Percentiles rank a stretch among this genome's conserved stretches.
These are phyloP conservation scores for Hipposideros armiger DNA, from an alignment of 2,113 vertebrate genomes.

Conservation along the genomic window DNA sequence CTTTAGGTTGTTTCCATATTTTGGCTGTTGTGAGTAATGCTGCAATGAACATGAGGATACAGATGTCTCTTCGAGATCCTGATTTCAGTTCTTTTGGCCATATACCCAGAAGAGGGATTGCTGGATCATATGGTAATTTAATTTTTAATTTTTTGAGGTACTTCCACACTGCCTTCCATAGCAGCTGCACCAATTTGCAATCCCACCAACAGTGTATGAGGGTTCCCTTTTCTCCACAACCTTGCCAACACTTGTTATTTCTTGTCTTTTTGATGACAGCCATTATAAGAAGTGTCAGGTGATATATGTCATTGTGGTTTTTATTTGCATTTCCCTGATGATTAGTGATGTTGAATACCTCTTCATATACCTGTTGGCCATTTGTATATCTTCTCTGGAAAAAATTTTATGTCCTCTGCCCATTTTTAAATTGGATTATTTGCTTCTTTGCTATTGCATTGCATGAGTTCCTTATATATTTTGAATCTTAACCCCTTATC, in stretches of 20 bases:
- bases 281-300: not conserved
- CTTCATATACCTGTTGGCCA: not conserved
- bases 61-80: not conserved
- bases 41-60: not conserved
- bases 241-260: not conserved
- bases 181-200: not conserved
- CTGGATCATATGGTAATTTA: not conserved
- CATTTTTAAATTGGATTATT: not conserved
- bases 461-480: not conserved
- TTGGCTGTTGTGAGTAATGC: not conserved
- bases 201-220: not conserved
- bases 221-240: not conserved
- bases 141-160: not conserved
- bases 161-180: not conserved
- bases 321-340: not conserved
- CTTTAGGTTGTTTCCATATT: not conserved
- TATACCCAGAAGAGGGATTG: not conserved
- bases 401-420: not conserved
- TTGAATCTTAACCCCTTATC: not conserved
- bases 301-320: not conserved
- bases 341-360: not conserved
- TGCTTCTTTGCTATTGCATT: not conserved
- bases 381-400: not conserved
- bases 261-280: not conserved
- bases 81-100: not conserved